Base-by-base conservation (phyloP, 30 jellyfish, hydroid and myxozoan genomes). In the Chrysaora quinquecirrha region DNA sequence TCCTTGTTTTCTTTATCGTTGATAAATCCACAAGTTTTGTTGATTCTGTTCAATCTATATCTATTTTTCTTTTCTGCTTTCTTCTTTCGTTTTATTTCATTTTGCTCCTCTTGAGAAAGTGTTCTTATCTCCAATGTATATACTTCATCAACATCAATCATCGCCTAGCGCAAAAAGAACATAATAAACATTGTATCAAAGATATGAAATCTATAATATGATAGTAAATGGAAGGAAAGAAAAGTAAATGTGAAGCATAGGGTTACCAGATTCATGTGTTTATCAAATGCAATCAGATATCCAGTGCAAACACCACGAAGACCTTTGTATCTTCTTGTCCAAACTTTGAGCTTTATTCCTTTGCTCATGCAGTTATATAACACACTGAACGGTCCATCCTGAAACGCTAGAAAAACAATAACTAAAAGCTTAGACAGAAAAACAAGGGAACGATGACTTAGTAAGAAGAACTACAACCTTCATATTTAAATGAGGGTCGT, bases 121-220 rank as follows among this genome's bases (percentile, higher is more conserved):
- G 82, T 82, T 75, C 96, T 84, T 9, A 68, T 52, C 65, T 92
- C 98, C 28, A 92, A 24, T 10, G 96, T 92, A 73, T 38, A 92
- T 3, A 86, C 77, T 48, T 92, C 98, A 62, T 82, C 95, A n/a
- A 92, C 98, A 73, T 92, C 98, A 73, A 92, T 92, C 98, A 92
- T 86, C 9, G 98, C 98, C 98, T 92, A 48, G 50, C 75, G 73
- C 30, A 67, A 0, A 72, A 19, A 34, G 0, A 9, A 18, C 67
- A 76, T 11, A 20, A 2, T 58, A 21, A 52, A 2, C 7, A 60
- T 6, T 27, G 62, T 12, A 3, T 20, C 29, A 1, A 1, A 73
- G 19, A 47, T n/a, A 47, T 11, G 18, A 25, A 48, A 10, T 49
- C 93, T 56, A 25, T 7, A 58, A 3, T 58, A n/a, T 19, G 71